These are phyloP conservation scores for Enteromius treurensis DNA, from an alignment of 2,797 vertebrate genomes.

Conservation along the genomic window DNA sequence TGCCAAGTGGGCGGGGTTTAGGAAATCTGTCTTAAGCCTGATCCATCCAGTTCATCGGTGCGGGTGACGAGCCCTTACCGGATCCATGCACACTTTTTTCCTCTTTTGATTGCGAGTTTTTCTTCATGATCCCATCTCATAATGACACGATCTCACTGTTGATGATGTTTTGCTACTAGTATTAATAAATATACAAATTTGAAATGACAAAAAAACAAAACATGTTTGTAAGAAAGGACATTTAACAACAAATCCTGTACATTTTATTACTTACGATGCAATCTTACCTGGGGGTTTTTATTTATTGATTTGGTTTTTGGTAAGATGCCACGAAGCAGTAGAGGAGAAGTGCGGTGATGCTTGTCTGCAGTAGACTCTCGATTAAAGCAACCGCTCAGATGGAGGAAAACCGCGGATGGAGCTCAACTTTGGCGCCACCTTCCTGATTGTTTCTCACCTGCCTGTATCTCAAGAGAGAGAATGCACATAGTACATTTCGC, in stretches of 20 bases:
- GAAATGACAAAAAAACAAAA: slow-evolving; percentile 56
- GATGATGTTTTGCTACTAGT: slow-evolving; percentile 77
- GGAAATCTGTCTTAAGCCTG: slow-evolving; percentile 69
- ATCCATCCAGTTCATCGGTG: slow-evolving; percentile 70
- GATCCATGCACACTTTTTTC: slow-evolving; percentile 73
- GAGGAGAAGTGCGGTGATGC: slow-evolving; percentile 52
- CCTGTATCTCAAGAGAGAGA: slow-evolving; percentile 70
- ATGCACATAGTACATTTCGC: slow-evolving; percentile 66
- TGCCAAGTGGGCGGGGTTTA: slow-evolving; percentile 66
- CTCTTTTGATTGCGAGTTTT: slow-evolving; percentile 76
- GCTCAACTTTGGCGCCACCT: slow-evolving; percentile 62
- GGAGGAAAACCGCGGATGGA: slow-evolving; percentile 49
- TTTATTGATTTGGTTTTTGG: slow-evolving; percentile 68
- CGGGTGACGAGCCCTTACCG: slow-evolving; percentile 71
- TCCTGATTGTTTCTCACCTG: slow-evolving; percentile 73
- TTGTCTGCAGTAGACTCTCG: slow-evolving; percentile 46
- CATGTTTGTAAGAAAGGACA: slow-evolving; percentile 66
- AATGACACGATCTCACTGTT: slow-evolving; percentile 71
- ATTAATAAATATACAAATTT: slow-evolving; percentile 70
- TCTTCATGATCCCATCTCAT: slow-evolving; percentile 73
- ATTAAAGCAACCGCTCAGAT: slow-evolving; percentile 49
- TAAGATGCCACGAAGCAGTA: slow-evolving; percentile 68
- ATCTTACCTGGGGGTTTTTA: slow-evolving; percentile 73
- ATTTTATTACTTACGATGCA: slow-evolving; percentile 70
- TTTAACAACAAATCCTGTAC: slow-evolving; percentile 63